Conservation (phyloP, 2,113 vertebrate genomes). For the Heterochromis multidens region DNA sequence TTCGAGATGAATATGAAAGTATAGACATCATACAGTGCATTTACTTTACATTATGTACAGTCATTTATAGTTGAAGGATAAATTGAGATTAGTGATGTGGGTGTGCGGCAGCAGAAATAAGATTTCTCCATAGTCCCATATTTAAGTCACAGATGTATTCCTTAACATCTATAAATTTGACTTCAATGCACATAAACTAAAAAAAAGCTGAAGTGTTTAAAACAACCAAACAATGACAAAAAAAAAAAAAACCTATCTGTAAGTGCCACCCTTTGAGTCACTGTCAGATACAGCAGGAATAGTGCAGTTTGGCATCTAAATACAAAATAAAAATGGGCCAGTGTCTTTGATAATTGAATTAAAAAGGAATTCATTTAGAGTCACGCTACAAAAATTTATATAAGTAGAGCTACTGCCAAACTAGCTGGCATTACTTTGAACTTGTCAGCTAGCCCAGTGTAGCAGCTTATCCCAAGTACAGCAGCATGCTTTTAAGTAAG, state of each 20-base stretch:
- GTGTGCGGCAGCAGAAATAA: not conserved
- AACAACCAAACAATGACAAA: not conserved
- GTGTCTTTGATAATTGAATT: not conserved
- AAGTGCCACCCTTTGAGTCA: not conserved
- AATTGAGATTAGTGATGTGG: not conserved
- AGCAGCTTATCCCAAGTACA: not conserved
- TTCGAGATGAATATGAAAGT: slow-evolving; percentile 37
- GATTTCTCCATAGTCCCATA: not conserved
- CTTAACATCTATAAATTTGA: not conserved
- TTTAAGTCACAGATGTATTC: not conserved
- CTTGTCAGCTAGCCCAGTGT: not conserved
- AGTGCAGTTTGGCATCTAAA: not conserved
- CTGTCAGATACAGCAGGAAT: not conserved
- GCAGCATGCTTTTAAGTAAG: not conserved
- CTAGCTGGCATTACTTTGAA: not conserved
- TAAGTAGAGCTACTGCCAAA: not conserved
- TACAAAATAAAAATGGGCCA: no score
- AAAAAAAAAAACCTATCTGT: not conserved
- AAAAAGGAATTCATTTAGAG: not conserved
- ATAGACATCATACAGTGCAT: not conserved
- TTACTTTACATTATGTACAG: not conserved
- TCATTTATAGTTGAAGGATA: not conserved
- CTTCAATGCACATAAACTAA: no score
- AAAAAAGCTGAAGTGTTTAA: not conserved
- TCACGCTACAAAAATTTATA: not conserved